These are phyloP conservation scores for Scaptomyza pallida DNA, from an alignment of 1,140 invertebrate genomes.

Conservation along the genomic window DNA sequence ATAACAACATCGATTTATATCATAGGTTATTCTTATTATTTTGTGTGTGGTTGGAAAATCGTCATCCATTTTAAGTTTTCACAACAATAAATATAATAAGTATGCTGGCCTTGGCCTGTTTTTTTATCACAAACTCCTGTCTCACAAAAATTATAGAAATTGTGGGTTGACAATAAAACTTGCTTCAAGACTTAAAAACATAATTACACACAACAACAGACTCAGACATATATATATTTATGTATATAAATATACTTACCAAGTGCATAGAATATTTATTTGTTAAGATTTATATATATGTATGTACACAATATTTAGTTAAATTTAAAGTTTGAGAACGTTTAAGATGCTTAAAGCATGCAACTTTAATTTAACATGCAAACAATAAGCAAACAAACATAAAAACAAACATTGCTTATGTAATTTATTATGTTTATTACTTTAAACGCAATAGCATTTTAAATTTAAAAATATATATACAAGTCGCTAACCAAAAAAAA, in stretches of 20 bases:
- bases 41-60: conserved; percentile 3
- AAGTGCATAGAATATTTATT: not conserved
- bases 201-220: conserved; percentile 23
- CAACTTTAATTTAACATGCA: not conserved
- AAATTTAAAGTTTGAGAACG: not conserved
- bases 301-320: conserved; percentile 14
- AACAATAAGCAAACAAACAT: conserved; percentile 8
- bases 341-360: conserved; percentile 1
- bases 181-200: conserved; percentile 19
- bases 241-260: conserved; percentile 22
- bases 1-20: conserved; percentile 70
- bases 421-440: conserved; percentile 26
- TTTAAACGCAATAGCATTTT: no score
- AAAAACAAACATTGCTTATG: conserved; percentile 43
- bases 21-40: conserved; percentile 14
- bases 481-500: no score
- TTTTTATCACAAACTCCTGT: conserved; percentile 1
- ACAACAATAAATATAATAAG: conserved; percentile 1
- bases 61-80: not conserved
- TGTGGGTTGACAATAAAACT: conserved; percentile 5
- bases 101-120: conserved; percentile 5
- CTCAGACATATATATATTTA: conserved; percentile 23
- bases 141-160: conserved; percentile 1
- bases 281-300: not conserved
- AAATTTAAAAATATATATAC: no score